Percentiles rank a stretch among this genome's conserved stretches.
Evolutionary conservation across 2,113 vertebrate species (phyloP).

Genomic region (Rissa tridactyla): DNA sequence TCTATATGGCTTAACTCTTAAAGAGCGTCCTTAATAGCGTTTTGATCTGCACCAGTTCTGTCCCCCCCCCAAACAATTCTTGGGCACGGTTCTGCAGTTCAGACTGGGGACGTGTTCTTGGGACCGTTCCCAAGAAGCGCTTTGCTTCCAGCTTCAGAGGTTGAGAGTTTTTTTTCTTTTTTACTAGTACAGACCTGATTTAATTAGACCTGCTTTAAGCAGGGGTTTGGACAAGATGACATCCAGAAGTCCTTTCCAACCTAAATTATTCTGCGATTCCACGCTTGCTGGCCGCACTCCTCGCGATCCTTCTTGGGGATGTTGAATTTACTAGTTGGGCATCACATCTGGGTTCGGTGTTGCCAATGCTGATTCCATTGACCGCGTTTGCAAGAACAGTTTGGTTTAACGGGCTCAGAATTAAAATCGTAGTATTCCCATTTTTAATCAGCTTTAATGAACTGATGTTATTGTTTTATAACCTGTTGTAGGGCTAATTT

Average conservation of each 20-base stretch:
- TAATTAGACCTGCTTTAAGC: neutral
- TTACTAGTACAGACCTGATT: neutral
- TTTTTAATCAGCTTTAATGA: neutral
- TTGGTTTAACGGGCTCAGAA: neutral
- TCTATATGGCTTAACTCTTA: neutral
- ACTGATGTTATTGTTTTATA: neutral
- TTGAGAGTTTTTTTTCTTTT: neutral
- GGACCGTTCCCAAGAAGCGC: accelerated
- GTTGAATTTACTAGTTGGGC: neutral
- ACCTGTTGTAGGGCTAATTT: neutral
- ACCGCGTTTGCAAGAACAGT: neutral
- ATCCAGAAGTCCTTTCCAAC: neutral
- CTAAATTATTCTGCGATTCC: neutral
- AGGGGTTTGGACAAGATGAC: neutral
- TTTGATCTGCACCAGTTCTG: neutral
- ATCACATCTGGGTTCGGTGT: neutral
- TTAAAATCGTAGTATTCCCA: neutral
- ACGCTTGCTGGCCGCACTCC: neutral
- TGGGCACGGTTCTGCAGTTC: neutral
- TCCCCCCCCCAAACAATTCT: too few species aligned
- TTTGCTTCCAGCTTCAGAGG: neutral
- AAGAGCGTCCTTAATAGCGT: accelerated
- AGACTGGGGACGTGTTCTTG: neutral
- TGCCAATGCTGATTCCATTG: neutral
- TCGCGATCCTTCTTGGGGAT: neutral